These are phyloP conservation scores for Cebidichthys violaceus DNA, from an alignment of 2,113 vertebrate species.

Conservation along the genomic window DNA sequence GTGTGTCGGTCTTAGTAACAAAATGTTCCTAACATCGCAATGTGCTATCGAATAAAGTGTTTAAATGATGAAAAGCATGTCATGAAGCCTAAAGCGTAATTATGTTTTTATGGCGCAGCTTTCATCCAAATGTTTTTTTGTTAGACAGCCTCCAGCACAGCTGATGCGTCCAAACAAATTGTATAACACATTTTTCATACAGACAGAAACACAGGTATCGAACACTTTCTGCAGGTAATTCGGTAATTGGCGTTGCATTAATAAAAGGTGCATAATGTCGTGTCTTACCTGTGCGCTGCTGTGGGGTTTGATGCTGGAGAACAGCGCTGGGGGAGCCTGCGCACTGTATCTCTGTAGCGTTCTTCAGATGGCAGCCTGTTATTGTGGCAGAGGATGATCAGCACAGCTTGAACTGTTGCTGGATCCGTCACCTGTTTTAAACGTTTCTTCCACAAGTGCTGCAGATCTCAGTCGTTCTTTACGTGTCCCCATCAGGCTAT, in stretches of 20 bases:
- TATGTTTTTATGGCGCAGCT: conserved; percentile 69
- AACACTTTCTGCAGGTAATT: conserved; percentile 2
- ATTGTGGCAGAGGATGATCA: conserved; percentile 64
- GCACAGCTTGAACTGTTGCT: conserved; percentile 63
- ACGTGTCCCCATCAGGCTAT: conserved; percentile 41
- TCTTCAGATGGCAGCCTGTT: conserved; percentile 72
- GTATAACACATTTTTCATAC: conserved; percentile 30
- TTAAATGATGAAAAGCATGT: conserved; percentile 24
- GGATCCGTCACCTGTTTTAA: conserved; percentile 60
- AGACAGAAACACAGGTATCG: conserved; percentile 14
- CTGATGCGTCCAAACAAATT: conserved; percentile 47
- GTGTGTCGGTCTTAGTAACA: conserved; percentile 42
- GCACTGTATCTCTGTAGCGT: conserved; percentile 68
- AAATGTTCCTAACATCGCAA: conserved; percentile 33
- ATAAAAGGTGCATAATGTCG: conserved; percentile 72
- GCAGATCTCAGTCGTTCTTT: conserved; percentile 37
- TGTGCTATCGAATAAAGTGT: conserved; percentile 28
- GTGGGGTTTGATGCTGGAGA: conserved; percentile 71
- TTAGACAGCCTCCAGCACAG: conserved; percentile 49
- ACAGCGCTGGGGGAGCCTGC: conserved; percentile 71
- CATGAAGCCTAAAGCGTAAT: background rate
- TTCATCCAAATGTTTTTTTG: conserved; percentile 65
- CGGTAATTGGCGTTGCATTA: background rate
- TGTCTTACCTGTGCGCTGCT: conserved; percentile 81
- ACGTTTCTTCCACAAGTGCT: conserved; percentile 14